A percentile compares a stretch with the other conserved stretches of the same genome.
Evolutionary conservation across 2,797 vertebrate species (phyloP).

Genomic region (Lagodon rhomboides): DNA sequence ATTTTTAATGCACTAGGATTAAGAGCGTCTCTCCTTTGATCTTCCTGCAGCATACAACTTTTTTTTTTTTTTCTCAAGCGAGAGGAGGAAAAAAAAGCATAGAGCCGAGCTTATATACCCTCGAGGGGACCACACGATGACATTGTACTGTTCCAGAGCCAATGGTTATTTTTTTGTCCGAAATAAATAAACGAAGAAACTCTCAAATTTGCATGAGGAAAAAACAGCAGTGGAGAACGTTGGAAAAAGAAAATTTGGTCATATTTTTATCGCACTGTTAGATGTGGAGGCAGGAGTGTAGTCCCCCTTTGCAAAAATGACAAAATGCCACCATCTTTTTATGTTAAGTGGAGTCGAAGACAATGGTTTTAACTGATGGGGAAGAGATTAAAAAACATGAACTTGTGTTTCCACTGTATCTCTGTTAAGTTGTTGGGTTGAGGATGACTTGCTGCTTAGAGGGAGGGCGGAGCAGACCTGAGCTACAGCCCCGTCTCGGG

Average conservation of each 20-base stretch:
- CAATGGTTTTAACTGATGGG: constrained; percentile 21
- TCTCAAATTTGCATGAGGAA: constrained; percentile 77
- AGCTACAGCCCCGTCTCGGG: constrained; percentile 65
- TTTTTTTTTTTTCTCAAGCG: constrained; percentile 15
- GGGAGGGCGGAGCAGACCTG: constrained; percentile 77
- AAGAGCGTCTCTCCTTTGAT: constrained; percentile 68
- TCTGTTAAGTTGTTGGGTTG: constrained; percentile 66
- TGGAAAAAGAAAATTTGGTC: constrained; percentile 22
- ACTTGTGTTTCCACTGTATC: constrained; percentile 69
- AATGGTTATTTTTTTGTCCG: constrained; percentile 48
- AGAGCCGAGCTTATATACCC: constrained; percentile 44
- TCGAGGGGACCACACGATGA: constrained; percentile 73
- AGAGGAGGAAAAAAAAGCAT: constrained; percentile 4
- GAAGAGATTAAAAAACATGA: constrained; percentile 47
- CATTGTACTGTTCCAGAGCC: constrained; percentile 70
- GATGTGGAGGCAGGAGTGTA: constrained; percentile 15
- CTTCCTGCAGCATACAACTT: constrained; percentile 56
- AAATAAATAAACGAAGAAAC: constrained; percentile 49
- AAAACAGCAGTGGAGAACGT: constrained; percentile 40
- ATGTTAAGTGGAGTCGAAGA: constrained; percentile 23
- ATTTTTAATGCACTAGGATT: constrained; percentile 74
- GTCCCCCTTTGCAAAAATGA: constrained; percentile 31
- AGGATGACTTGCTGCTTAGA: constrained; percentile 84
- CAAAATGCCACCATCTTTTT: constrained; percentile 26
- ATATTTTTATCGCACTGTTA: constrained; percentile 33